Base-by-base conservation (phyloP, 2,888 invertebrate species). In the Podabrus alpinus region DNA sequence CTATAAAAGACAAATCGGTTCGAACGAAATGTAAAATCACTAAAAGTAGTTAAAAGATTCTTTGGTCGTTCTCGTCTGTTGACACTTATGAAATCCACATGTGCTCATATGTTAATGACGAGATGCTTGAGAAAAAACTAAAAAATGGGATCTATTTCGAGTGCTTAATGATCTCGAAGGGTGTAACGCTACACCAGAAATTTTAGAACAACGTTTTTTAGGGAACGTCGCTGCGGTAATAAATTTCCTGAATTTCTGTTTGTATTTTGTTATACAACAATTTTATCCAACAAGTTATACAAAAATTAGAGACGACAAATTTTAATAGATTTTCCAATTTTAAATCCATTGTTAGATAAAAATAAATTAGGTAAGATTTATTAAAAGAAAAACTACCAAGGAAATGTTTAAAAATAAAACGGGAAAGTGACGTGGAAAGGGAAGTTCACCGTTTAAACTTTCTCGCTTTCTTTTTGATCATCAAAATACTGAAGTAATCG, bases 41-140 rank as follows among this genome's bases (percentile, higher is more conserved):
- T 81, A 81, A 80, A 82, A 79, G 81, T 80, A 76, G 83, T 79
- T 78, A 81, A 83, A 80, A 78, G 80, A 78, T 82, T 81, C 67
- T 77, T 81, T 84, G 85, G 83, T 79, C 83, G 82, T 79, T 80
- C 80, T 76, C 77, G 78, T 78, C 72, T 73, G 77, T 79, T 79
- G 80, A 82, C 83, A 81, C 83, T 83, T 82, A 82, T 82, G 83
- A 82, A 80, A 79, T 80, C 85, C 86, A 86, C 82, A 84, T 86
- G 86, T 84, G 84, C 81, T 81, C 82, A 81, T 80, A 84, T 82
- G 85, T 84, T 84, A 85, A 84, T 82, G 85, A 85, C 82, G 82
- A 78, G 83, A 84, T 83, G 82, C 79, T 79, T 79, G 74, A 79
- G 79, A 83, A 82, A 75, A 82, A 59, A 73, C 70, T 77, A 77